These are phyloP conservation scores for Pygathrix nemaeus DNA, from an alignment of 2,113 vertebrate genomes.

Conservation along the genomic window DNA sequence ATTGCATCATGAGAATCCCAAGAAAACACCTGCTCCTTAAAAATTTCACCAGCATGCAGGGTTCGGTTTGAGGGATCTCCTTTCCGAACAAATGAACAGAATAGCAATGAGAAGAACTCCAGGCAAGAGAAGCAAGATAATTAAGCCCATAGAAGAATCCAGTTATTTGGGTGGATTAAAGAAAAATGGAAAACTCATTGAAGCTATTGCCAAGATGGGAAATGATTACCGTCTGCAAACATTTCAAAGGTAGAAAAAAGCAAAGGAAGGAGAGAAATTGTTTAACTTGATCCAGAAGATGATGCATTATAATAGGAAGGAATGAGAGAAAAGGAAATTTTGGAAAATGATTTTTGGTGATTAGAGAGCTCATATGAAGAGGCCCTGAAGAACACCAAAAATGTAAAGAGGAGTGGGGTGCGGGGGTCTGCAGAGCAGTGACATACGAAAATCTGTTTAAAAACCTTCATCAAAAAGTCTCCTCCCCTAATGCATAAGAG, in stretches of 20 bases:
- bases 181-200: slow-evolving; percentile 33
- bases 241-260: slow-evolving; percentile 41
- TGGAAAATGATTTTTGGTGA: slow-evolving; percentile 15
- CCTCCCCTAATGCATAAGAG: too few relatives aligned
- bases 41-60: neutral
- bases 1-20: neutral
- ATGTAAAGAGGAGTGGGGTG: neutral
- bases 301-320: neutral
- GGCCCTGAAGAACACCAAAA: neutral
- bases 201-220: slow-evolving; percentile 17
- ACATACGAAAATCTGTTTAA: neutral
- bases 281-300: slow-evolving; percentile 47
- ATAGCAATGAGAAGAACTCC: neutral
- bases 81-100: slow-evolving; percentile 46
- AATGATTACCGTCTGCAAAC: slow-evolving; percentile 42
- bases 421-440: neutral
- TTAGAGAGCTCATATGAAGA: neutral
- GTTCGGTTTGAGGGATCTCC: neutral
- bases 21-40: slow-evolving; percentile 37
- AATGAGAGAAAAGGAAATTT: slow-evolving; percentile 7
- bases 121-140: slow-evolving; percentile 26
- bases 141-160: slow-evolving; percentile 28
- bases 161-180: slow-evolving; percentile 49
- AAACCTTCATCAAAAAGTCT: neutral
- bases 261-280: neutral